Base-by-base conservation (phyloP, 2,888 invertebrate genomes). In the Diarsia rubi region DNA sequence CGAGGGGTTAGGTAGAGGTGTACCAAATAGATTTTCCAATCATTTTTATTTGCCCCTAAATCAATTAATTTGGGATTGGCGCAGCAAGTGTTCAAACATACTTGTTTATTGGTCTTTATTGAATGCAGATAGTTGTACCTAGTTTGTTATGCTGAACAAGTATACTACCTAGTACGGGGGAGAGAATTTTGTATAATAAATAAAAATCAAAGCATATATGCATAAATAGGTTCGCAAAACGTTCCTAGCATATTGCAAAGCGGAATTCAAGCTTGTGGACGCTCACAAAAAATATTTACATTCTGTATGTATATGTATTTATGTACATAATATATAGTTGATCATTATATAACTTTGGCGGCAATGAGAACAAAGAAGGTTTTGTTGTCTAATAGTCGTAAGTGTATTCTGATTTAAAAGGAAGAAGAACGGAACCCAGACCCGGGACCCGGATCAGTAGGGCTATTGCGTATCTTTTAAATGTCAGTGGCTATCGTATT, bases 231-330 rank as follows among this genome's bases (percentile, higher is more conserved):
- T 8, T n/a, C 21, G 63, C 47, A 31, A 66, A 73, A 83, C 86
- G 79, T 63, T 79, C 84, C 83, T 76, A 19, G 79, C 83, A 83
- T 79, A 85, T 74, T 44, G 73, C 73, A 72, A 84, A 86, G 84
- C 84, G 84, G 83, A 66, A 42, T 42, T 57, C 69, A 83, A 78
- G 78, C 85, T 66, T 31, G 24, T 71, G 44, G 62, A 72, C 59
- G 62, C 54, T 65, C 81, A 84, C 81, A 81, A 80, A 71, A 69
- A 65, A 24, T 85, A 85, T 85, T 75, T 83, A 85, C 84, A 87
- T 66, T 70, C 14, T 66, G 65, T 75, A 54, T 69, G 64, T 70
- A 72, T 78, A 71, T 75, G 71, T 69, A 54, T 67, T 42, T 77
- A 73, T 75, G 63, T 76, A 82, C 79, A 81, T 72, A 81, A 81